These are phyloP conservation scores for Macaca nemestrina DNA, from an alignment of 2,113 vertebrate species.

Conservation along the genomic window DNA sequence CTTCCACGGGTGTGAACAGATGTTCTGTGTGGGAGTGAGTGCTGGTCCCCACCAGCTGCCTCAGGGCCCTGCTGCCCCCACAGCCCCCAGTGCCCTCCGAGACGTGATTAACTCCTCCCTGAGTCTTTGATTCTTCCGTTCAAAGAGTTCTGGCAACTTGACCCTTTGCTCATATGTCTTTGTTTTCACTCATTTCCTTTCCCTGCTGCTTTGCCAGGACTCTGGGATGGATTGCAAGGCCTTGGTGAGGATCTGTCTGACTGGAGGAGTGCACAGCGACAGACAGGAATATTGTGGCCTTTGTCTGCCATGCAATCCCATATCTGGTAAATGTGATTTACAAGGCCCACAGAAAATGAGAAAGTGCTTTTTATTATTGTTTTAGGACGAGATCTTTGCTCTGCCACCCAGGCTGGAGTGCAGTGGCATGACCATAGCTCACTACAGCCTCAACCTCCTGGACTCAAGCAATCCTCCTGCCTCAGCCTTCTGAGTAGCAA, in stretches of 20 bases:
- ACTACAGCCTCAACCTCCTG: too few relatives aligned
- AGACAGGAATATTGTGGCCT: background rate
- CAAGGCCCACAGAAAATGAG: background rate
- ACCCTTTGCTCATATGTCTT: constrained; percentile 70
- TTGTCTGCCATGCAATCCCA: background rate
- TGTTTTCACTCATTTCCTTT: constrained; percentile 73
- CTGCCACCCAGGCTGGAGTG: too few relatives aligned
- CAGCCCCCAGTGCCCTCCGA: background rate
- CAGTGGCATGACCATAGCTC: too few relatives aligned
- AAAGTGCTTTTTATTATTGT: background rate
- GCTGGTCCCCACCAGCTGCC: constrained; percentile 49
- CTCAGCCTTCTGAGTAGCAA: too few relatives aligned
- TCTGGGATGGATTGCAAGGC: constrained; percentile 61
- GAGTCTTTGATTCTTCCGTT: constrained; percentile 66
- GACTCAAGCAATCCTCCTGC: too few relatives aligned
- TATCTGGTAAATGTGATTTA: background rate
- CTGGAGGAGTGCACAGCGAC: background rate
- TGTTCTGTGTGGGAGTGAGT: constrained; percentile 63
- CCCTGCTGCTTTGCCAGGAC: constrained; percentile 44
- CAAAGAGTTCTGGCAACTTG: constrained; percentile 71
- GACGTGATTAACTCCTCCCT: constrained; percentile 41
- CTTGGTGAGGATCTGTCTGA: background rate
- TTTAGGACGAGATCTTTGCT: too few relatives aligned
- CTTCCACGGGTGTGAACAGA: constrained; percentile 64
- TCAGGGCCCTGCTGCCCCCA: background rate